These are phyloP conservation scores for Phengaris alcon DNA, from an alignment of 2,888 invertebrate species.

Conservation along the genomic window DNA sequence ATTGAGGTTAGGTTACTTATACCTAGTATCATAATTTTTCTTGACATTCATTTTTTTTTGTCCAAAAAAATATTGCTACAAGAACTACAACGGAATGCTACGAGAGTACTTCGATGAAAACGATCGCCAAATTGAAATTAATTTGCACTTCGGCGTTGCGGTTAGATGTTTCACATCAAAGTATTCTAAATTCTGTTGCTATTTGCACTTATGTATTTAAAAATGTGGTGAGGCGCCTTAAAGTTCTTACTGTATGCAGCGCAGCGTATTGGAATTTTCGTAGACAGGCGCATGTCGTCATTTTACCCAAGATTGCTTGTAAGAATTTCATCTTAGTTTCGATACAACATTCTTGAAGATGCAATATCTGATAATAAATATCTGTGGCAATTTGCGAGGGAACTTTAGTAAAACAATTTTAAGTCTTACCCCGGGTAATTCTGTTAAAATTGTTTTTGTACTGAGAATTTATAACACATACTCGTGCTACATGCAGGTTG, in stretches of 20 bases:
- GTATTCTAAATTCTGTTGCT: not conserved
- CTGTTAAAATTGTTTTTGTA: too few relatives aligned
- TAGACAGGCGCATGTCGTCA: not conserved
- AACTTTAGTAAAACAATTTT: not conserved
- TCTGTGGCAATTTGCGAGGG: not conserved
- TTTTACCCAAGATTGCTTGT: not conserved
- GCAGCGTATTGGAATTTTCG: slow-evolving; percentile 10
- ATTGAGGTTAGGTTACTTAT: too few relatives aligned
- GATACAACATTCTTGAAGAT: slow-evolving; percentile 7
- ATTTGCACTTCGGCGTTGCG: too few relatives aligned
- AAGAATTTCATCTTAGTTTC: not conserved
- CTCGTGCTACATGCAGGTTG: too few relatives aligned
- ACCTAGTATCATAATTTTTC: too few relatives aligned
- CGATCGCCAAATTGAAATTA: too few relatives aligned
- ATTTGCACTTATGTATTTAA: not conserved
- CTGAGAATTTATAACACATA: too few relatives aligned
- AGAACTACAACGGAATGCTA: too few relatives aligned
- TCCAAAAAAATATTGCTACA: too few relatives aligned
- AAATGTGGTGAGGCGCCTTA: not conserved
- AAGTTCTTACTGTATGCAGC: not conserved
- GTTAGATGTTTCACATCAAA: too few relatives aligned
- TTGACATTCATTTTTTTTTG: too few relatives aligned
- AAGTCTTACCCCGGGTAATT: not conserved
- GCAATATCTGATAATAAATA: slow-evolving; percentile 17
- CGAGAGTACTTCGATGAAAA: too few relatives aligned